Evolutionary conservation across 2,888 invertebrate genomes (phyloP).

Genomic region (Isoperla grammatica): DNA sequence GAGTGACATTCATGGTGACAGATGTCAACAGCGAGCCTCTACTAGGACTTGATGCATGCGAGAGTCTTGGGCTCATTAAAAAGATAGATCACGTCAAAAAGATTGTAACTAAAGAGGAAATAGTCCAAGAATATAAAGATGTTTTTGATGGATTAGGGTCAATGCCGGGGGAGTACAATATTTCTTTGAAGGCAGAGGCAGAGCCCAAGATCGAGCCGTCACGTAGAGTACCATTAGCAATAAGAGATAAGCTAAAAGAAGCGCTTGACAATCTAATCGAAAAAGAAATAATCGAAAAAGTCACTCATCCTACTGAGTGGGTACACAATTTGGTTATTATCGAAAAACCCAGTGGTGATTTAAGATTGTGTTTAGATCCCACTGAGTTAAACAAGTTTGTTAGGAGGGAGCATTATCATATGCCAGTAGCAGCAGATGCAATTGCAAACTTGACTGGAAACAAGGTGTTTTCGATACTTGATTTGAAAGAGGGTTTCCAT

Average conservation of each 20-base stretch:
- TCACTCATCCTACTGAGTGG: constrained; percentile 26
- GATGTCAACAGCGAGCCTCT: background rate
- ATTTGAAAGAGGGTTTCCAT: too few relatives aligned
- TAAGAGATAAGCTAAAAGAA: constrained; percentile 6
- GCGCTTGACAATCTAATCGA: constrained; percentile 10
- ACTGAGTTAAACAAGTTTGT: constrained; percentile 15
- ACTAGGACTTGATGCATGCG: background rate
- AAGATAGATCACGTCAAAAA: background rate
- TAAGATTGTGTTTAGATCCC: constrained; percentile 27
- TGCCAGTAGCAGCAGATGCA: constrained; percentile 22
- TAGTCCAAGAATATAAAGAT: background rate
- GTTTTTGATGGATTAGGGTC: background rate
- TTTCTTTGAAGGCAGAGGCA: background rate
- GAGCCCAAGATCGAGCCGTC: constrained; percentile 8
- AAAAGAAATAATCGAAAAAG: constrained; percentile 21
- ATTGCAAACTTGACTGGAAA: too few relatives aligned
- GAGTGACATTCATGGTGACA: background rate
- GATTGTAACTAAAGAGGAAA: too few relatives aligned
- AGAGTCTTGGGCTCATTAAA: background rate
- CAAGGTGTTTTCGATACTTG: too few relatives aligned
- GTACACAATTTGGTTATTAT: constrained; percentile 25
- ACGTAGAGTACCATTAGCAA: constrained; percentile 5
- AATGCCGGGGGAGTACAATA: background rate
- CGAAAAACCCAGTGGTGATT: constrained; percentile 19
- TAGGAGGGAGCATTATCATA: constrained; percentile 3